Percentiles rank a stretch among this genome's conserved stretches.
Conservation (phyloP, 1,140 invertebrate species). For the Drosophila sp. region DNA sequence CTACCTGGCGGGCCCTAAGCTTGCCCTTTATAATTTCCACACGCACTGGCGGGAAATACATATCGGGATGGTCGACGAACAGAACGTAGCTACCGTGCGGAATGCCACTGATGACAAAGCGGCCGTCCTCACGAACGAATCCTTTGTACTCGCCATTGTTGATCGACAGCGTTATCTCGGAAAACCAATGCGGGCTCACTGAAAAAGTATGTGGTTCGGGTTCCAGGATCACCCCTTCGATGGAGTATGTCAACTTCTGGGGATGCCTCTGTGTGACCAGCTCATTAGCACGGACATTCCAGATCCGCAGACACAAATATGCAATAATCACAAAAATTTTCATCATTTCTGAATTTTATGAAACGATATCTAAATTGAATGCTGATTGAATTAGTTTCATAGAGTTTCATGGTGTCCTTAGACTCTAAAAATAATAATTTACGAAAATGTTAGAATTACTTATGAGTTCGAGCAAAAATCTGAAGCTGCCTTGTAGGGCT, state of each 20-base stretch:
- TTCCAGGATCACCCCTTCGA: constrained; percentile 92
- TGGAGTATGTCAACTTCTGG: constrained; percentile 66
- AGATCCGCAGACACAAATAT: not conserved
- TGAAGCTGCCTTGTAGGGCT: too few species aligned
- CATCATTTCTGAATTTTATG: constrained; percentile 32
- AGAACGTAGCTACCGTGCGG: constrained; percentile 97
- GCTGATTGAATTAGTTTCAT: not conserved
- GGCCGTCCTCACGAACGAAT: constrained; percentile 94
- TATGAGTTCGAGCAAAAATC: too few species aligned
- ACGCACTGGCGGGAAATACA: constrained; percentile 92
- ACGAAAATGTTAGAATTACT: too few species aligned
- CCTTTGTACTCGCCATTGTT: constrained; percentile 94
- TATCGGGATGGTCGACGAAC: constrained; percentile 95
- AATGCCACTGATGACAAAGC: constrained; percentile 93
- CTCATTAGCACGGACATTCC: not conserved
- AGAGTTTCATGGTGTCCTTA: too few species aligned
- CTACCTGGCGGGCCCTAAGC: constrained; percentile 95
- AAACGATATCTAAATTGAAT: not conserved
- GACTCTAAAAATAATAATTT: too few species aligned
- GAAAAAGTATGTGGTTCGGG: constrained; percentile 82
- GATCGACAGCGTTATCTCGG: constrained; percentile 90
- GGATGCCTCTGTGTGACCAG: not conserved
- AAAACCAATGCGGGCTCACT: constrained; percentile 86
- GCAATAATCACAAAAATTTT: constrained; percentile 40
- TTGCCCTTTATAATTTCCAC: constrained; percentile 99